phyloP scores from a whole-genome alignment of 2,888 invertebrate species.

The Hydriomena furcata region DNA sequence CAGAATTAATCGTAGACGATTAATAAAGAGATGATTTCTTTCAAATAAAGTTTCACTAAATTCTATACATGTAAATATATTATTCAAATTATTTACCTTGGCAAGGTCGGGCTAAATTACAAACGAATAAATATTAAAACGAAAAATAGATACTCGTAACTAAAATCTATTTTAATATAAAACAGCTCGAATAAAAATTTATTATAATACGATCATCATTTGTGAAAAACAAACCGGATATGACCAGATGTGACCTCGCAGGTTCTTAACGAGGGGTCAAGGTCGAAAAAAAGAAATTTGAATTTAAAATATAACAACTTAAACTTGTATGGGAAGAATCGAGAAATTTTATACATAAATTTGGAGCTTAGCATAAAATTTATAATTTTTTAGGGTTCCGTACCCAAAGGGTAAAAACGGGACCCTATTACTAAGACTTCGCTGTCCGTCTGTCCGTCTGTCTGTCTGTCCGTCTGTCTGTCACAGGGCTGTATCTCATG shows the following conservation, averaged over 20 bases:
- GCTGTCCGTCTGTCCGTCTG: too few species aligned
- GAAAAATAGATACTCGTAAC: slow-evolving; percentile 1
- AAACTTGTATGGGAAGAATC: slow-evolving; percentile 17
- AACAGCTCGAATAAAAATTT: slow-evolving; percentile 13
- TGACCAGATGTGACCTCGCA: slow-evolving; percentile 21
- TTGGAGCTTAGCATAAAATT: slow-evolving; percentile 22
- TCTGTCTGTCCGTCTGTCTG: too few species aligned
- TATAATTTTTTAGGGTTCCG: slow-evolving; percentile 11
- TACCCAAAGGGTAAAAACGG: too few species aligned
- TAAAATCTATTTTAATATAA: background rate
- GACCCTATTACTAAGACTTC: too few species aligned
- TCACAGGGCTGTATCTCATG: too few species aligned
- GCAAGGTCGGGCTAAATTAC: too few species aligned
- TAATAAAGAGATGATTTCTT: background rate
- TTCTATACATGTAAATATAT: background rate
- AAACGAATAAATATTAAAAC: too few species aligned
- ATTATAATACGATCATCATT: slow-evolving; percentile 3
- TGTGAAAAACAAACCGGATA: slow-evolving; percentile 20
- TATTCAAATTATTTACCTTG: background rate
- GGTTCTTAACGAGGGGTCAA: slow-evolving; percentile 41
- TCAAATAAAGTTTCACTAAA: too few species aligned
- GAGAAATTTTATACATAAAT: slow-evolving; percentile 26
- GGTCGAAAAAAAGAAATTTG: slow-evolving; percentile 44
- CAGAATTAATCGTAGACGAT: slow-evolving; percentile 5
- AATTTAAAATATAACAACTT: slow-evolving; percentile 29